phyloP scores from a whole-genome alignment of 2,797 vertebrate genomes.

The Oceanodroma leucorhoa region DNA sequence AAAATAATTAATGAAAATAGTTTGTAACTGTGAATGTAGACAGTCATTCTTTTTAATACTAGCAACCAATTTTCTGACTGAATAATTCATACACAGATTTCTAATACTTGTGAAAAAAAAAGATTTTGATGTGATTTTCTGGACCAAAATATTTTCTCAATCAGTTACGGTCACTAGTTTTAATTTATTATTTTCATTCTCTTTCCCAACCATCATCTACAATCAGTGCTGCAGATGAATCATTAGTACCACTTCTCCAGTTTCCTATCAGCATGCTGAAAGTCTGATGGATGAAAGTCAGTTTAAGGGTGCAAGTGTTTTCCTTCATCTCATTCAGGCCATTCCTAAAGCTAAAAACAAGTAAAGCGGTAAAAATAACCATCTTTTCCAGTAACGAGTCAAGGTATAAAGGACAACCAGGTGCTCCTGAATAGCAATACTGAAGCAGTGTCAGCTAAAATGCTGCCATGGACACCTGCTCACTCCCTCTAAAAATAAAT shows the following conservation, averaged over 20 bases:
- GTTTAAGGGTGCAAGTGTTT: not conserved
- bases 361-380: not conserved
- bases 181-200: not conserved
- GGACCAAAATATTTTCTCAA: constrained; percentile 11
- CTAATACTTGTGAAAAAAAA: not conserved
- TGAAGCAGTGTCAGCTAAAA: constrained; percentile 30
- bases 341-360: not conserved
- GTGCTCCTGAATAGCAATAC: not conserved
- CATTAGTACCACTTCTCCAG: not conserved
- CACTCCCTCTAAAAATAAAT: constrained; percentile 36
- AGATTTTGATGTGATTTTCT: not conserved
- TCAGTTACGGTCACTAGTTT: not conserved
- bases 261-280: not conserved
- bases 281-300: not conserved
- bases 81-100: not conserved
- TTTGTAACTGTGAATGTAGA: not conserved
- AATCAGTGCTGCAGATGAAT: not conserved
- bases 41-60: not conserved
- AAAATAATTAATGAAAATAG: not conserved
- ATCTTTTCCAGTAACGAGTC: not conserved
- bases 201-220: not conserved
- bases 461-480: constrained; percentile 17
- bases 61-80: not conserved
- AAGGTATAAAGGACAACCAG: not conserved
- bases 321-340: not conserved